A percentile compares a stretch with the other conserved stretches of the same genome.
Evolutionary conservation across 2,888 invertebrate genomes (phyloP).

Genomic region (Epistrophella euchroma): DNA sequence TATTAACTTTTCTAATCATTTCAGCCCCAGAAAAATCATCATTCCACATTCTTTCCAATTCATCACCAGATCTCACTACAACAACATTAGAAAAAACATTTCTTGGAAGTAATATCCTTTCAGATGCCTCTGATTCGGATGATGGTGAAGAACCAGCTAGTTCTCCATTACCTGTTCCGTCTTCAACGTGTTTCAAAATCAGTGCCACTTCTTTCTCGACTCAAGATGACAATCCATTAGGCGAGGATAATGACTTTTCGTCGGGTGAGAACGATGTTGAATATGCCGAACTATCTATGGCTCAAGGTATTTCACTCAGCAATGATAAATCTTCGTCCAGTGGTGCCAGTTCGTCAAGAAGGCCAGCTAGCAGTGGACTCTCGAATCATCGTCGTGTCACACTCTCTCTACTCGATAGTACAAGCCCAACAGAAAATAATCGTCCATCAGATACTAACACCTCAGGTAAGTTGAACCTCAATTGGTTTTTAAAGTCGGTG

Average conservation of each 20-base stretch:
- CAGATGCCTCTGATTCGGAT: slow-evolving; percentile 88
- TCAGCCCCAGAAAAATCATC: slow-evolving; percentile 75
- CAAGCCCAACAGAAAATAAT: slow-evolving; percentile 61
- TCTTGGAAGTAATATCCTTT: slow-evolving; percentile 82
- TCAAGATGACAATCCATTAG: slow-evolving; percentile 46
- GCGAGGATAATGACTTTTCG: slow-evolving; percentile 91
- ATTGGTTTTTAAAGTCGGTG: background rate
- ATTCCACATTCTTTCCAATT: slow-evolving; percentile 83
- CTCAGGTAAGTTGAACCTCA: slow-evolving; percentile 20
- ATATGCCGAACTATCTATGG: slow-evolving; percentile 86
- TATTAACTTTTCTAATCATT: slow-evolving; percentile 20
- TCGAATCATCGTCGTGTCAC: slow-evolving; percentile 46
- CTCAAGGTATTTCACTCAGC: slow-evolving; percentile 81
- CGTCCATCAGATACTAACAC: slow-evolving; percentile 26
- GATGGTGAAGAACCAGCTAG: slow-evolving; percentile 91
- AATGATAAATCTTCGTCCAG: slow-evolving; percentile 51
- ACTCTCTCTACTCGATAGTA: slow-evolving; percentile 56
- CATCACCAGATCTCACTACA: slow-evolving; percentile 84
- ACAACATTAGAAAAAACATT: slow-evolving; percentile 63
- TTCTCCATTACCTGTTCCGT: slow-evolving; percentile 46
- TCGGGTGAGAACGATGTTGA: slow-evolving; percentile 91
- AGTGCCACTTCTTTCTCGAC: slow-evolving; percentile 51
- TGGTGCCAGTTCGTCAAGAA: slow-evolving; percentile 50
- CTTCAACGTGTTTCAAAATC: slow-evolving; percentile 42
- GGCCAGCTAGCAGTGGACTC: slow-evolving; percentile 9